Percentiles rank a stretch among this genome's conserved stretches.
phyloP scores from a whole-genome alignment of 2,113 vertebrate species.

The Gallinago jamesoni region DNA sequence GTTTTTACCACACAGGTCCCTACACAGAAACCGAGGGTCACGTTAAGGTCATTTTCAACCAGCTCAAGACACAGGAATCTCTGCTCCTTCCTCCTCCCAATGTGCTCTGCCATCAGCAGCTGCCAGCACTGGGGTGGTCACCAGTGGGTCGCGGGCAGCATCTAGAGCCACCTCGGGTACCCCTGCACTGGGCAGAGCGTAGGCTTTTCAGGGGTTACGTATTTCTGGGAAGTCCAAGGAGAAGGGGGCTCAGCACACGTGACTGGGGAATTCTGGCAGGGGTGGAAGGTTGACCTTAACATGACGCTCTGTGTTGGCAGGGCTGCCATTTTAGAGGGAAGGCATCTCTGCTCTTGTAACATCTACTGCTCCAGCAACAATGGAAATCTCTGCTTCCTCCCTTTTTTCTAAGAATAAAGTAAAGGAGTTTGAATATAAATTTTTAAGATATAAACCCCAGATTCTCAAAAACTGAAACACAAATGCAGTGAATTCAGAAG shows the following conservation, averaged over 20 bases:
- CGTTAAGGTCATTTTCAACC: not conserved
- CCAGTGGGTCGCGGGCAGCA: not conserved
- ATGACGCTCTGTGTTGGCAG: not conserved
- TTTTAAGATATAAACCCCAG: not conserved
- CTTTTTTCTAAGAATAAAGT: not conserved
- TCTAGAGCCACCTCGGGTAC: rapidly evolving
- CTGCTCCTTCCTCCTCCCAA: not conserved
- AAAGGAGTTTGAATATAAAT: not conserved
- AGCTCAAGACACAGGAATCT: not conserved
- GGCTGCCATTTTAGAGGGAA: not conserved
- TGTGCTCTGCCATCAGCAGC: not conserved
- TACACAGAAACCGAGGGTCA: not conserved
- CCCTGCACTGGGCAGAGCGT: not conserved
- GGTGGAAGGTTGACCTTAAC: not conserved
- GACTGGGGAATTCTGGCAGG: not conserved
- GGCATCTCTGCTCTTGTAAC: not conserved
- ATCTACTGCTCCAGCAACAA: not conserved
- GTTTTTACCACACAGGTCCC: not conserved
- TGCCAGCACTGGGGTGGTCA: not conserved
- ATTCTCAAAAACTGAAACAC: not conserved
- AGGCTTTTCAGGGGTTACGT: not conserved
- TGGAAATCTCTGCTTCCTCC: not conserved
- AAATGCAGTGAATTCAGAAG: not conserved
- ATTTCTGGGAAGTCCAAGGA: not conserved
- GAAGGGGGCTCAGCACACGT: not conserved